These are phyloP conservation scores for Parus major DNA, from an alignment of 2,113 vertebrate species.

Conservation along the genomic window DNA sequence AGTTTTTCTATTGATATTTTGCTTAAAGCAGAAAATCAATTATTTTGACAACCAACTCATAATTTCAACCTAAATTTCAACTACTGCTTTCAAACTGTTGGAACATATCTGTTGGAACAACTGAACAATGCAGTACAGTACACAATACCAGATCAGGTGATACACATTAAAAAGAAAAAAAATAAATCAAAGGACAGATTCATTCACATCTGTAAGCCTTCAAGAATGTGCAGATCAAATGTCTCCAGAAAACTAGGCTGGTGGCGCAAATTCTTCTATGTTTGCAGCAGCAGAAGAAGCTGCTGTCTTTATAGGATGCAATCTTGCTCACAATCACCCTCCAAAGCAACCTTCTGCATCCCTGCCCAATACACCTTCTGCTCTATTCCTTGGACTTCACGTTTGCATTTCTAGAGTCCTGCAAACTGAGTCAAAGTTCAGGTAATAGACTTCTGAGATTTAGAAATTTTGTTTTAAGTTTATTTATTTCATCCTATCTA, in stretches of 20 bases:
- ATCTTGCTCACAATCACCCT: not conserved
- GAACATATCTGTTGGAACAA: not conserved
- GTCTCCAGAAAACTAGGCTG: not conserved
- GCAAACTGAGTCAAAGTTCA: not conserved
- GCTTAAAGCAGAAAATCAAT: not conserved
- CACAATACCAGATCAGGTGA: not conserved
- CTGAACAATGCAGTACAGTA: not conserved
- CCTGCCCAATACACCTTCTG: not conserved
- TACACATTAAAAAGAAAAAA: not conserved
- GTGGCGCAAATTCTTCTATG: not conserved
- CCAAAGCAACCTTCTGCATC: not conserved
- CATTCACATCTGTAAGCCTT: not conserved
- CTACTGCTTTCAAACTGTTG: not conserved
- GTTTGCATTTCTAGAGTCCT: not conserved
- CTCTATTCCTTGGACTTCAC: not conserved
- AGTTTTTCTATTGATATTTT: not conserved
- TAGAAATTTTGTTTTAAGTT: not conserved
- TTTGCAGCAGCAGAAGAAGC: not conserved
- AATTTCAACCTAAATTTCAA: not conserved
- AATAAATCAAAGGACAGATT: not conserved
- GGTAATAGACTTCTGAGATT: not conserved
- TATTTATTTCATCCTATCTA: not conserved
- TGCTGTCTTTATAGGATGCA: not conserved
- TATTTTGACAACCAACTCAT: not conserved
- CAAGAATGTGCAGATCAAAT: not conserved